A percentile compares a stretch with the other conserved stretches of the same genome.
Conservation (phyloP, 2,888 invertebrate species). For the Callinectes sapidus region DNA sequence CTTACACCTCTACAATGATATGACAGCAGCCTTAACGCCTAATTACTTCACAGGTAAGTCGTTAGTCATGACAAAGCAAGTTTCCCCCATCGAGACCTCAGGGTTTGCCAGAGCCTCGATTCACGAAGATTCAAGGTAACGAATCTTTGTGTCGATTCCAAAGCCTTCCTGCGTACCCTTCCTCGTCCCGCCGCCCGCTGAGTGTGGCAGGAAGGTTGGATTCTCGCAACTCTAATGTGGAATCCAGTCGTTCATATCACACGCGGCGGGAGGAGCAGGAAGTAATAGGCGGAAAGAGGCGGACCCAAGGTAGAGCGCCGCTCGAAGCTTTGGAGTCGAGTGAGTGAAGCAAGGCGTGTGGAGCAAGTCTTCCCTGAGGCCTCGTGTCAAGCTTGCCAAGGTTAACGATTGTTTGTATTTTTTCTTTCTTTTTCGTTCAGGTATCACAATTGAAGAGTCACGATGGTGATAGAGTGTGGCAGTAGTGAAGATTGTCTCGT, state of each 20-base stretch:
- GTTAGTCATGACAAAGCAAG: not conserved
- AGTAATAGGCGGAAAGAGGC: not conserved
- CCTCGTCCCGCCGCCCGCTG: not conserved
- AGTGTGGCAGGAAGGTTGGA: not conserved
- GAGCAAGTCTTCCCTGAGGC: not conserved
- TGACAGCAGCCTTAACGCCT: not conserved
- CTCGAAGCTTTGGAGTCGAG: not conserved
- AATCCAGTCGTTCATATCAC: not conserved
- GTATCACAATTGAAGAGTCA: conserved; percentile 1
- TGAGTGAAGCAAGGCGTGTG: not conserved
- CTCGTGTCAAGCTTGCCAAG: not conserved
- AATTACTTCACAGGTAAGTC: not conserved
- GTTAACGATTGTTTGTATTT: not conserved
- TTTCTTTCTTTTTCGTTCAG: not conserved
- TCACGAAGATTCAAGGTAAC: not conserved
- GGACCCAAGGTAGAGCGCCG: not conserved
- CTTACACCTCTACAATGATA: conserved; percentile 1
- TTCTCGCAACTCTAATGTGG: not conserved
- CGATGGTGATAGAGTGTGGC: not conserved
- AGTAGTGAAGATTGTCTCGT: not conserved
- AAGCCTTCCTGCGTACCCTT: not conserved
- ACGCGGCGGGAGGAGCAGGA: not conserved
- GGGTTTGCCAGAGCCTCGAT: not conserved
- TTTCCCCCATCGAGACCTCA: not conserved
- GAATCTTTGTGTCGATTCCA: not conserved